Evolutionary conservation across 2,797 vertebrate species (phyloP).

Genomic region (Atherinosoma microstoma): DNA sequence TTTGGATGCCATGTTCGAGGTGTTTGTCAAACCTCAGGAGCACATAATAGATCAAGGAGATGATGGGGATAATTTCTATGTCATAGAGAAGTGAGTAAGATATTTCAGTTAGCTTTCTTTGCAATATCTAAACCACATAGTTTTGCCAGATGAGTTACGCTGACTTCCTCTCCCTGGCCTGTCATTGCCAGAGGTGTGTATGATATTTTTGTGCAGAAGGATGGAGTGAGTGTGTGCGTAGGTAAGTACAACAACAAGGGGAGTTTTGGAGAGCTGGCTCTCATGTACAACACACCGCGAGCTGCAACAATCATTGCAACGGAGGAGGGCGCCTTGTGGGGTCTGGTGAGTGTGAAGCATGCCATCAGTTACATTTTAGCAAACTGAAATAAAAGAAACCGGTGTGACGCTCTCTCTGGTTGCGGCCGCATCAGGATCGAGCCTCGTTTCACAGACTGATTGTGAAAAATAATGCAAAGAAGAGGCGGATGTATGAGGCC

Average conservation of each 20-base stretch:
- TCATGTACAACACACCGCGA: slow-evolving; percentile 97
- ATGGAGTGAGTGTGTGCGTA: slow-evolving; percentile 85
- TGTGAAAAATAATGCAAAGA: slow-evolving; percentile 94
- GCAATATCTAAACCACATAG: not conserved
- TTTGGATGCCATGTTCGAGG: slow-evolving; percentile 97
- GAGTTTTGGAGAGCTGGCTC: slow-evolving; percentile 94
- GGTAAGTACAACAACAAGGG: slow-evolving; percentile 94
- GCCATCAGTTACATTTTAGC: not conserved
- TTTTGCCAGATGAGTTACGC: not conserved
- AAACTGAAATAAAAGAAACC: not conserved
- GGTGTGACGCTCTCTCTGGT: not conserved
- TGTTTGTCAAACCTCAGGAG: slow-evolving; percentile 89
- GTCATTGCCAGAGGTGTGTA: slow-evolving; percentile 86
- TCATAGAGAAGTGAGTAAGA: slow-evolving; percentile 90
- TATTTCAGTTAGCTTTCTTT: not conserved
- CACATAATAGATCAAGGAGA: slow-evolving; percentile 96
- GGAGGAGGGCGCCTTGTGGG: slow-evolving; percentile 92
- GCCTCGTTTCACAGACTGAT: slow-evolving; percentile 95
- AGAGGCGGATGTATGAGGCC: slow-evolving; percentile 91
- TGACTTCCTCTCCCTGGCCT: not conserved
- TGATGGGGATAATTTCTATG: slow-evolving; percentile 97
- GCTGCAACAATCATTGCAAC: slow-evolving; percentile 93
- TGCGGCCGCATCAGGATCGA: slow-evolving; percentile 85
- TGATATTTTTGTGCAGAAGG: slow-evolving; percentile 90
- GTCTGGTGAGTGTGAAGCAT: slow-evolving; percentile 84